Evolutionary conservation across 2,888 invertebrate species (phyloP).

Genomic region (Melipona bicolor): DNA sequence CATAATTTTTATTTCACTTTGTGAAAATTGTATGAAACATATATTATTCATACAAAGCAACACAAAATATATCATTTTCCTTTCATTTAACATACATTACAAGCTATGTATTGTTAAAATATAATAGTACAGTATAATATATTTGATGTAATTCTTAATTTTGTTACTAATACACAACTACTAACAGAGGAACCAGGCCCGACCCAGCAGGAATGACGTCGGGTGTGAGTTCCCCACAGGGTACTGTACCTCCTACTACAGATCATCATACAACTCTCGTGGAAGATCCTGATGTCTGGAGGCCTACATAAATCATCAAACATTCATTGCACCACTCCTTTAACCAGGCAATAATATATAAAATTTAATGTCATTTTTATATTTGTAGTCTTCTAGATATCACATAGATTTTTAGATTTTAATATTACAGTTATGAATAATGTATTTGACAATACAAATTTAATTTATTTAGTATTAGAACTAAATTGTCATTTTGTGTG

Average conservation of each 20-base stretch:
- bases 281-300: constrained; percentile 97
- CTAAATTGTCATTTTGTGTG: not conserved
- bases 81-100: not conserved
- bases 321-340: constrained; percentile 80
- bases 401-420: constrained; percentile 12
- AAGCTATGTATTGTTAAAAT: constrained; percentile 8
- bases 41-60: constrained; percentile 11
- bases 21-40: constrained; percentile 8
- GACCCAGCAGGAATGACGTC: constrained; percentile 88
- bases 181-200: constrained; percentile 91
- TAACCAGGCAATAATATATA: constrained; percentile 83
- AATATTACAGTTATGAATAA: not conserved
- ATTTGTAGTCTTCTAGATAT: constrained; percentile 39
- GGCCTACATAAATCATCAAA: constrained; percentile 91
- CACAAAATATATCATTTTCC: constrained; percentile 6
- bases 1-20: constrained; percentile 27
- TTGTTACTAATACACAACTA: constrained; percentile 69
- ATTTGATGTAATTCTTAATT: constrained; percentile 38
- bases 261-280: constrained; percentile 93
- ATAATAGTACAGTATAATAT: constrained; percentile 15
- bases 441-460: constrained; percentile 3
- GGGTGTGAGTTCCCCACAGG: constrained; percentile 87
- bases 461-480: not conserved
- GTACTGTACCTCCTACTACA: constrained; percentile 86
- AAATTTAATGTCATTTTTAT: constrained; percentile 71